Conservation (phyloP, 2,113 vertebrate species). For the Suricata suricatta region DNA sequence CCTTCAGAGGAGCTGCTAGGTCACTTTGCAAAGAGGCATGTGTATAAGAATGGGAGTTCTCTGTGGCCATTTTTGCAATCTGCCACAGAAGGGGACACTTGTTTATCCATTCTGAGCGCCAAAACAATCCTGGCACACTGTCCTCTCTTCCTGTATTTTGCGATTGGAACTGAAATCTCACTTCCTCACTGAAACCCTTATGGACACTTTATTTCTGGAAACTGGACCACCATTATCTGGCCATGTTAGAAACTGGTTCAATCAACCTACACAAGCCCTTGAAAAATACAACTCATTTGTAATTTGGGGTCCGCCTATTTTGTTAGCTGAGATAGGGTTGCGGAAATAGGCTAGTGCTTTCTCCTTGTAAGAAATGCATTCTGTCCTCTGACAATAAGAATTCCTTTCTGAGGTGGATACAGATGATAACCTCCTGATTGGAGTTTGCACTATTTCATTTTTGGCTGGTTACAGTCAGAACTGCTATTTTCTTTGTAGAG, state of each 20-base stretch:
- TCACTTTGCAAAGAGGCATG: background rate
- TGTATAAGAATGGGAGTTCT: background rate
- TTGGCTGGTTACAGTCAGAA: slow-evolving; percentile 58
- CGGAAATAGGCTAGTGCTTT: background rate
- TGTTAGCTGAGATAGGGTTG: background rate
- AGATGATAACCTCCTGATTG: slow-evolving; percentile 56
- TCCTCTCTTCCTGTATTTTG: background rate
- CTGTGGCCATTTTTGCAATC: slow-evolving; percentile 15
- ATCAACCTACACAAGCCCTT: background rate
- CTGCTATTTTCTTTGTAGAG: slow-evolving; percentile 58
- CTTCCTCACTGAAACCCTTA: slow-evolving; percentile 9
- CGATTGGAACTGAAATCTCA: background rate
- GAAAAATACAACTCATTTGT: slow-evolving; percentile 8
- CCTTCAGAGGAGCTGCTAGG: background rate
- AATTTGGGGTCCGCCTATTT: background rate
- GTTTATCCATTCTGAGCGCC: background rate
- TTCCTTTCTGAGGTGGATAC: slow-evolving; percentile 44
- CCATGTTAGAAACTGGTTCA: background rate
- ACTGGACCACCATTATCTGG: background rate
- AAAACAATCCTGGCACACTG: background rate
- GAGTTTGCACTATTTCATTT: slow-evolving; percentile 67
- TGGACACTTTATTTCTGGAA: background rate
- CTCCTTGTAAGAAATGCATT: background rate
- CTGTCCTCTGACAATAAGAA: slow-evolving; percentile 27
- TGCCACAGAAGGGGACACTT: background rate